Base-by-base conservation (phyloP, 2,888 invertebrate species). In the Spodoptera littoralis region DNA sequence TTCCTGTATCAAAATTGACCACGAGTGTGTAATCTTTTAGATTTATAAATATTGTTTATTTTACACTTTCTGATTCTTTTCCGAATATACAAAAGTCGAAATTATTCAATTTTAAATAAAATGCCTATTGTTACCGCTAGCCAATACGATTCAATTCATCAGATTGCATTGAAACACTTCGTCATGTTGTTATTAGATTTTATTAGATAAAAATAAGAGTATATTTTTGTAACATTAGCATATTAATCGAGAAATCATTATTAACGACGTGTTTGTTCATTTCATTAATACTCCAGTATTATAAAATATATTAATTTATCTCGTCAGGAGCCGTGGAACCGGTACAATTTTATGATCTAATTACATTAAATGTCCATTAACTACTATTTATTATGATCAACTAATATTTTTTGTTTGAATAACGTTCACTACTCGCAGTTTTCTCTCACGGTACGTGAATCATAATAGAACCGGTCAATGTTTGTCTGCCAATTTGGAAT, bases 61-160 rank as follows among this genome's bases (percentile, higher is more conserved):
- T 4, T 30, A 9, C 9, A 46, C 43, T 27, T n/a, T 18, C 11
- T 36, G 9, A 18, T 51, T n/a, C 30, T 18, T n/a, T 5, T 27
- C 27, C 27, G 27, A 27, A 27, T 27, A 27, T 27, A 27, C 3
- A 36, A 2, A 36, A 8, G 6, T 36, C 0, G 0, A 9, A 36
- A 36, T 9, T 8, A 36, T 36, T 36, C 36, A 1, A 36, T 36
- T 36, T 36, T 2, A 2, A 36, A 36, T 9, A 36, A 9, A 36
- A 36, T 36, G 9, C 36, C 18, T 18, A 36, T 46, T 46, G 27
- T 27, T 27, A 85, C 79, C 76, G 75, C 27, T 82, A 81, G 82
- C 22, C 81, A 81, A 82, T 79, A 88, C 80, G 88, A 84, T 80
- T 81, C 84, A 90, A 87, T 88, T 77, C 72, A 61, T 69, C 60